Evolutionary conservation across 1,140 invertebrate species (phyloP).

Genomic region (Colletes latitarsis): DNA sequence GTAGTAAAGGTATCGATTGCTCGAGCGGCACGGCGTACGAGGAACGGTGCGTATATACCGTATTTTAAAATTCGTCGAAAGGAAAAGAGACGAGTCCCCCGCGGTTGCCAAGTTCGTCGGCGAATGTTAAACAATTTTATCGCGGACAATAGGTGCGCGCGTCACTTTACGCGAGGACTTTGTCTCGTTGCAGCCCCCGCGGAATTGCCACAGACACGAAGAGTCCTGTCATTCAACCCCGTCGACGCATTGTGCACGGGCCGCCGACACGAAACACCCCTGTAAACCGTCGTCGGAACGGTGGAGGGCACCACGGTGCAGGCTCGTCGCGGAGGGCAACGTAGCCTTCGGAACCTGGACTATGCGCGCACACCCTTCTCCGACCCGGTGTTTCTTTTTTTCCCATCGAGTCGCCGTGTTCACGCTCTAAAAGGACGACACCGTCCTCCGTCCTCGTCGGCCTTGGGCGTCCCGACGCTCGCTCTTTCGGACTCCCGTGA

Average conservation of each 20-base stretch:
- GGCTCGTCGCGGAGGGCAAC: slow-evolving; percentile 21
- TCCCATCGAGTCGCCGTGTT: slow-evolving; percentile 34
- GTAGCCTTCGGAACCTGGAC: neutral
- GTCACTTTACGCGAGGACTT: slow-evolving; percentile 21
- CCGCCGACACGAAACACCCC: slow-evolving; percentile 29
- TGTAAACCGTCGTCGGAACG: neutral
- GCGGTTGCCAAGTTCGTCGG: neutral
- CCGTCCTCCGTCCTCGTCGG: neutral
- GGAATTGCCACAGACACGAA: slow-evolving; percentile 12
- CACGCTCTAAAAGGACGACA: slow-evolving; percentile 42
- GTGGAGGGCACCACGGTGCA: slow-evolving; percentile 59
- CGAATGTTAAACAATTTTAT: neutral
- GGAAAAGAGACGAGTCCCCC: neutral
- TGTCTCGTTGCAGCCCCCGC: slow-evolving; percentile 25
- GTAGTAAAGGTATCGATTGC: neutral
- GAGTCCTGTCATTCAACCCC: slow-evolving; percentile 36
- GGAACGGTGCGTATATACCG: too few species aligned
- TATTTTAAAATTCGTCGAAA: too few species aligned
- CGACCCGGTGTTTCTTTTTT: slow-evolving; percentile 10
- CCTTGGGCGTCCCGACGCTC: neutral
- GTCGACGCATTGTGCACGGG: slow-evolving; percentile 38
- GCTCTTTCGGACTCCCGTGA: slow-evolving; percentile 44
- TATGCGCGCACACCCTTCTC: neutral
- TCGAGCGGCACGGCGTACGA: too few species aligned
- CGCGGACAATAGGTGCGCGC: neutral